Conservation (phyloP, 2,797 vertebrate genomes). For the Tapirus indicus region DNA sequence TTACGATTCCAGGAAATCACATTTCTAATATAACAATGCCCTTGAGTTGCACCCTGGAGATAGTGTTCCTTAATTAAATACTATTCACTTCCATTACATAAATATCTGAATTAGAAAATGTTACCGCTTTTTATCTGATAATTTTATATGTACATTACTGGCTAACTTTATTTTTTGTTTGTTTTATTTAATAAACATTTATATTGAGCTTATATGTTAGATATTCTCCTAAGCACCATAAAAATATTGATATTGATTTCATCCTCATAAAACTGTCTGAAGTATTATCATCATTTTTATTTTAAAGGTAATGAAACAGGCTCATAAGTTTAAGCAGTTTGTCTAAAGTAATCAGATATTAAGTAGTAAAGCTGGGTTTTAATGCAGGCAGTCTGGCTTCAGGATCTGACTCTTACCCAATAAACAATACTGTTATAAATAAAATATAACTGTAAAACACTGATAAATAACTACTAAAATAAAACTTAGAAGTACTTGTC, state of each 20-base stretch:
- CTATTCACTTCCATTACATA: background rate
- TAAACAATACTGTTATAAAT: background rate
- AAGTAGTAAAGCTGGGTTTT: background rate
- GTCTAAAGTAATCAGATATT: background rate
- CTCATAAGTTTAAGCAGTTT: background rate
- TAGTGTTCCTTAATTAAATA: background rate
- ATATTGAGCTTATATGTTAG: background rate
- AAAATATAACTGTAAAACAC: background rate
- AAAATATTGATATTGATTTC: constrained; percentile 19
- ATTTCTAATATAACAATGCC: constrained; percentile 1
- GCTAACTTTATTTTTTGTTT: background rate
- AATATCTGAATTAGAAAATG: constrained; percentile 21
- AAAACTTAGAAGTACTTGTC: background rate
- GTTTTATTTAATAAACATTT: constrained; percentile 14
- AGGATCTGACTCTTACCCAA: background rate
- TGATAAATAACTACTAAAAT: constrained; percentile 9
- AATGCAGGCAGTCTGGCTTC: background rate
- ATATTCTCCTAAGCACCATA: background rate
- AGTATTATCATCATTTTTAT: background rate
- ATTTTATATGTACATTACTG: background rate
- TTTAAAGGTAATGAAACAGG: constrained; percentile 6
- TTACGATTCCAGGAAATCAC: background rate
- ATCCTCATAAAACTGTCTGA: background rate
- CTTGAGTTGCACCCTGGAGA: background rate
- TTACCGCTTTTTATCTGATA: background rate